Conservation (phyloP, 2,113 vertebrate species). For the Xiphophorus maculatus region DNA sequence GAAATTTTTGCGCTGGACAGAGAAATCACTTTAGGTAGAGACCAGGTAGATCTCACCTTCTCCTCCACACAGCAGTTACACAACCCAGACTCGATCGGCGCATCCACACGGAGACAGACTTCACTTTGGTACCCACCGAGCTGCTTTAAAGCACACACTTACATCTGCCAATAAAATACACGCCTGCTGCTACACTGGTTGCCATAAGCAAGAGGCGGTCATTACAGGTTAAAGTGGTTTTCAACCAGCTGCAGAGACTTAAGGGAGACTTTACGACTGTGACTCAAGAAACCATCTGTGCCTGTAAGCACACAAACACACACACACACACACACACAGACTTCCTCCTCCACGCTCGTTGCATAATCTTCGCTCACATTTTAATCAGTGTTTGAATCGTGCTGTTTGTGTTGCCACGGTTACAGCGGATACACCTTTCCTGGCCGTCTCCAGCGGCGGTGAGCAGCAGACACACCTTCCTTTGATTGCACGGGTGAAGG, state of each 20-base stretch:
- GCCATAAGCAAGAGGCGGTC: conserved; percentile 35
- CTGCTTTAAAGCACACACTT: conserved; percentile 53
- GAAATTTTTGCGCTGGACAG: not conserved
- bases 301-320: conserved; percentile 5
- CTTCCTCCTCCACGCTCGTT: conserved; percentile 37
- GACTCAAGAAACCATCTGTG: conserved; percentile 30
- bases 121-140: conserved; percentile 39
- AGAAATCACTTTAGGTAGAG: conserved; percentile 44
- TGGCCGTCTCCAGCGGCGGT: conserved; percentile 45
- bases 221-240: conserved; percentile 32
- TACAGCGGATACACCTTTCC: conserved; percentile 61
- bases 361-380: conserved; percentile 61
- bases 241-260: conserved; percentile 23
- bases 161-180: conserved; percentile 50
- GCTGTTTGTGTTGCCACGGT: conserved; percentile 67
- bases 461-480: conserved; percentile 69
- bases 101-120: conserved; percentile 22
- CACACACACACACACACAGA: not conserved
- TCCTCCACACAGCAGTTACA: conserved; percentile 7
- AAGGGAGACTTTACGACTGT: conserved; percentile 24
- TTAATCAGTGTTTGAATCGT: conserved; percentile 69
- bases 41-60: conserved; percentile 18
- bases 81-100: not conserved
- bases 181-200: conserved; percentile 32
- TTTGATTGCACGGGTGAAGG: conserved; percentile 55